Conservation (phyloP, 1,140 invertebrate genomes). For the Drosophila truncata region DNA sequence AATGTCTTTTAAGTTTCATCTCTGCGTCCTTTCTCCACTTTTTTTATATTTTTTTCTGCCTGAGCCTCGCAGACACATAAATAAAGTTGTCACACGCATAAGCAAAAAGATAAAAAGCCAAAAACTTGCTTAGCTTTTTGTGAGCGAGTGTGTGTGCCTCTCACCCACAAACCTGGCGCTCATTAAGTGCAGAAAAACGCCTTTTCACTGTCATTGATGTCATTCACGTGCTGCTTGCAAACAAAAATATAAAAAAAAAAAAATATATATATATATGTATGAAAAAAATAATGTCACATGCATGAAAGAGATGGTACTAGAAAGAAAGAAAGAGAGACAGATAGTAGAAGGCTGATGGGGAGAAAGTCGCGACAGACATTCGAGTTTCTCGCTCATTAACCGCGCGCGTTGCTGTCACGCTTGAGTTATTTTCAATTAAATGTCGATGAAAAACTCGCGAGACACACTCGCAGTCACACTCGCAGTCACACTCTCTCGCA, state of each 20-base stretch:
- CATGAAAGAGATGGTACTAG: slow-evolving; percentile 19
- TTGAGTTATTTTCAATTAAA: slow-evolving; percentile 84
- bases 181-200: slow-evolving; percentile 80
- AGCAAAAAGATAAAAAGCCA: slow-evolving; percentile 62
- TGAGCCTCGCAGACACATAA: slow-evolving; percentile 78
- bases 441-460: slow-evolving; percentile 79
- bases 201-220: slow-evolving; percentile 80
- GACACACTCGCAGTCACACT: slow-evolving; percentile 37
- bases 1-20: slow-evolving; percentile 74
- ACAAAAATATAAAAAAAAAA: slow-evolving; percentile 21
- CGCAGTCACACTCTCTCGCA: slow-evolving; percentile 11
- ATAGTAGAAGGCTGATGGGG: slow-evolving; percentile 8
- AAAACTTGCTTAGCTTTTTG: slow-evolving; percentile 59
- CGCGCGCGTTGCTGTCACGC: slow-evolving; percentile 81
- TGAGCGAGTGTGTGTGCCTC: neutral
- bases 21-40: slow-evolving; percentile 39
- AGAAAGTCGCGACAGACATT: slow-evolving; percentile 76
- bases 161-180: slow-evolving; percentile 33
- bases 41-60: slow-evolving; percentile 39
- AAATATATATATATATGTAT: slow-evolving; percentile 2
- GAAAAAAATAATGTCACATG: slow-evolving; percentile 37
- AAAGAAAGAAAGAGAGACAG: neutral
- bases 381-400: slow-evolving; percentile 83
- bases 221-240: slow-evolving; percentile 68
- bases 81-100: slow-evolving; percentile 78